A percentile compares a stretch with the other conserved stretches of the same genome.
Conservation (phyloP, 2,113 vertebrate species). For the Anseranas semipalmata region DNA sequence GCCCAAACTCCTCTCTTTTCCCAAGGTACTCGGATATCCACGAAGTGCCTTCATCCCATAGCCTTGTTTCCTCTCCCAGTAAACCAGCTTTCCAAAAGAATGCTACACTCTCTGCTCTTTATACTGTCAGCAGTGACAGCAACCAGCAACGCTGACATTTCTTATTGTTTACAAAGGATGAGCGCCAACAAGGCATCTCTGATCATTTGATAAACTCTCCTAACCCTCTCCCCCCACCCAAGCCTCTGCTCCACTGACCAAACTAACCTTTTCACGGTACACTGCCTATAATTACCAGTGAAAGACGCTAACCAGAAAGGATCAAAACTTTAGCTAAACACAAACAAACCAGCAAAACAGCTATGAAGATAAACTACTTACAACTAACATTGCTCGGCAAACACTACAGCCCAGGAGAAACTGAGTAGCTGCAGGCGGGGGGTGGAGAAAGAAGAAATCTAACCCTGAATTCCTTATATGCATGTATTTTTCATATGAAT, state of each 20-base stretch:
- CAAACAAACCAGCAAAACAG: constrained; percentile 72
- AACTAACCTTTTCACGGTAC: constrained; percentile 72
- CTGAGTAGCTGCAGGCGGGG: constrained; percentile 5
- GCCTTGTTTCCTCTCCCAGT: constrained; percentile 75
- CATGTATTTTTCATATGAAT: constrained; percentile 35
- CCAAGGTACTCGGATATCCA: constrained; percentile 85
- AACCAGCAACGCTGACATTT: constrained; percentile 76
- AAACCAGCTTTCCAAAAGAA: constrained; percentile 76
- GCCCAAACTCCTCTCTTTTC: constrained; percentile 79
- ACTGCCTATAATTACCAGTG: constrained; percentile 65
- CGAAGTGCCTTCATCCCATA: constrained; percentile 65
- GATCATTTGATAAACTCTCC: constrained; percentile 75
- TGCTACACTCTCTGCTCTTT: constrained; percentile 76
- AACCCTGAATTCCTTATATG: constrained; percentile 12
- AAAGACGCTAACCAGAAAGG: constrained; percentile 75
- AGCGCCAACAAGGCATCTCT: constrained; percentile 71
- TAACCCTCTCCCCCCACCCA: constrained; percentile 56
- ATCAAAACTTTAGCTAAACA: constrained; percentile 77
- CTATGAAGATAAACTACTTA: constrained; percentile 72
- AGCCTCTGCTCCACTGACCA: constrained; percentile 62
- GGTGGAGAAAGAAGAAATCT: constrained; percentile 25
- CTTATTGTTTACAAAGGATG: constrained; percentile 83
- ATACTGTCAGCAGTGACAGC: constrained; percentile 80
- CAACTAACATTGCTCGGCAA: constrained; percentile 22
- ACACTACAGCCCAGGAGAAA: constrained; percentile 18